Percentiles rank a stretch among this genome's conserved stretches.
phyloP scores from a whole-genome alignment of 2,888 invertebrate genomes.

The Drosophila leonis region DNA sequence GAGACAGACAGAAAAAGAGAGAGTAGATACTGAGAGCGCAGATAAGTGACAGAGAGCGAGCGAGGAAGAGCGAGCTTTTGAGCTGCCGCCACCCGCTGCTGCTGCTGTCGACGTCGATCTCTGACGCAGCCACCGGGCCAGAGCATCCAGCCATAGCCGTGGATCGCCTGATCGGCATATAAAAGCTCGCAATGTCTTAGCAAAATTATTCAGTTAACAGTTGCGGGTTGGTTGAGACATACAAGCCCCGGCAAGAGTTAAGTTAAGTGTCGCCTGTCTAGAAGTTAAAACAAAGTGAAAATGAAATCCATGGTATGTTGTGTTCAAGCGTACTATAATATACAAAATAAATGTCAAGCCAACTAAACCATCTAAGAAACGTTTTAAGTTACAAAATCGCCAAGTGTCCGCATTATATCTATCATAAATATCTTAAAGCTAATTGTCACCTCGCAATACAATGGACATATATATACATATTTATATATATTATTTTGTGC shows the following conservation, averaged over 20 bases:
- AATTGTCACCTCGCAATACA: slow-evolving; percentile 15
- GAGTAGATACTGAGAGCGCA: slow-evolving; percentile 1
- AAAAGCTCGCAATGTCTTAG: slow-evolving; percentile 84
- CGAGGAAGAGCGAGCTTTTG: slow-evolving; percentile 52
- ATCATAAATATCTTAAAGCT: slow-evolving; percentile 12
- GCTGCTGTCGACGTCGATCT: slow-evolving; percentile 30
- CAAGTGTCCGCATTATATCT: slow-evolving; percentile 33
- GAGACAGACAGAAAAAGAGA: not conserved
- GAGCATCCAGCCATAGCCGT: slow-evolving; percentile 61
- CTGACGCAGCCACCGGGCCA: slow-evolving; percentile 35
- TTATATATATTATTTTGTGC: slow-evolving; percentile 20
- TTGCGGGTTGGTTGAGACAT: slow-evolving; percentile 85
- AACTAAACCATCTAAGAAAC: slow-evolving; percentile 16
- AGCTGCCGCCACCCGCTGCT: slow-evolving; percentile 18
- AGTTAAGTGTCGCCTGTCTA: slow-evolving; percentile 55
- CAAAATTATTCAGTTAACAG: slow-evolving; percentile 85
- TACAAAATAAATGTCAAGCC: slow-evolving; percentile 21
- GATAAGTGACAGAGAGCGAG: not conserved
- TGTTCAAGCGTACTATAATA: slow-evolving; percentile 58
- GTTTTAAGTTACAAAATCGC: slow-evolving; percentile 35
- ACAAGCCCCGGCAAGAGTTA: slow-evolving; percentile 76
- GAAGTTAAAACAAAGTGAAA: slow-evolving; percentile 71
- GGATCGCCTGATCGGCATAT: slow-evolving; percentile 73
- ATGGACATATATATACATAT: slow-evolving; percentile 16
- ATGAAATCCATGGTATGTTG: slow-evolving; percentile 86